Conservation (phyloP, 2,113 vertebrate genomes). For the Mohoua ochrocephala region DNA sequence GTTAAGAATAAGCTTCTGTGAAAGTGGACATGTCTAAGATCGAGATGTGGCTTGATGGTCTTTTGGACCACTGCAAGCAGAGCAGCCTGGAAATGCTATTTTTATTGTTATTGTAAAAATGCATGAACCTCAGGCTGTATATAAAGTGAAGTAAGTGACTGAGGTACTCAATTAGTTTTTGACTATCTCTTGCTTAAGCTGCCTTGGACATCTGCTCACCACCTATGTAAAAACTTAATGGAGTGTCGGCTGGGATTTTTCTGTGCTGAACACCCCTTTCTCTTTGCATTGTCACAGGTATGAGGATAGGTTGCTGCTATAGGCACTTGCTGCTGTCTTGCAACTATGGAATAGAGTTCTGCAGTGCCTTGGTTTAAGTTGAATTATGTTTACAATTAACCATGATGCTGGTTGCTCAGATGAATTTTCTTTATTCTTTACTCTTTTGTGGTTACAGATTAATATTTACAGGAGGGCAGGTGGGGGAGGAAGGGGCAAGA, state of each 20-base stretch:
- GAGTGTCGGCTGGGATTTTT: not conserved
- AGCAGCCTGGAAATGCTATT: not conserved
- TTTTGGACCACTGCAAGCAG: not conserved
- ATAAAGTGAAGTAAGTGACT: not conserved
- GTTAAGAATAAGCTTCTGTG: not conserved
- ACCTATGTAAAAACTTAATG: not conserved
- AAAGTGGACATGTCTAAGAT: not conserved
- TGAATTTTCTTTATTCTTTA: not conserved
- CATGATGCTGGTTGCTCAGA: not conserved
- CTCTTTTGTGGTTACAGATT: not conserved
- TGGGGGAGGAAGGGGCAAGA: not conserved
- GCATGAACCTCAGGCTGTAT: not conserved
- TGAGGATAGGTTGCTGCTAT: not conserved
- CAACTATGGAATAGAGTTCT: not conserved
- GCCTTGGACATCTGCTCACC: not conserved
- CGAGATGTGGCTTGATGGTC: not conserved
- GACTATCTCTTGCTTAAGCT: not conserved
- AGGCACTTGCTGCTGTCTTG: not conserved
- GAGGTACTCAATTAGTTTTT: not conserved
- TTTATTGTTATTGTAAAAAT: not conserved
- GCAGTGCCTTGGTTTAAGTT: not conserved
- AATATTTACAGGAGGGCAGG: not conserved
- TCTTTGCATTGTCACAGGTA: not conserved
- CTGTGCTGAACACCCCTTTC: not conserved
- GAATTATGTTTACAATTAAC: not conserved